Conservation (phyloP, 2,888 invertebrate genomes). For the Celastrina argiolus region DNA sequence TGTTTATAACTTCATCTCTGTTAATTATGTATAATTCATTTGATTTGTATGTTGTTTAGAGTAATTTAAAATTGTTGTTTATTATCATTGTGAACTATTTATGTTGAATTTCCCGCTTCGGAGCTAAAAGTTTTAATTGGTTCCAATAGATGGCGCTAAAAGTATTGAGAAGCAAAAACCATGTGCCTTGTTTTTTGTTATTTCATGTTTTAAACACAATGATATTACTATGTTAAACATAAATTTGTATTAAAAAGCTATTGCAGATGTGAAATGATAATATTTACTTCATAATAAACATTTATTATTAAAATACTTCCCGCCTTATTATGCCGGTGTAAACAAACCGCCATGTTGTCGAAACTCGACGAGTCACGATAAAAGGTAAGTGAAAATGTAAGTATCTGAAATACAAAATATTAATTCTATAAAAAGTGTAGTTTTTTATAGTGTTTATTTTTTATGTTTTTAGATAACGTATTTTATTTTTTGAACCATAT, state of each 20-base stretch:
- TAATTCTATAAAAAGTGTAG: constrained; percentile 14
- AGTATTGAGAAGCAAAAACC: constrained; percentile 55
- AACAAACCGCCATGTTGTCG: constrained; percentile 78
- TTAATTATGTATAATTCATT: not conserved
- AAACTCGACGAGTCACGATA: constrained; percentile 49
- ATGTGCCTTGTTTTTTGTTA: constrained; percentile 51
- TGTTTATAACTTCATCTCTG: not conserved
- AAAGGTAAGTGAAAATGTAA: constrained; percentile 50
- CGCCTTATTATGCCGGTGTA: constrained; percentile 78
- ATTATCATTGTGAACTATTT: not conserved
- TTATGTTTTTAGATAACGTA: not conserved
- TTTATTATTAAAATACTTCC: constrained; percentile 53
- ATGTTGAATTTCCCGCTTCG: constrained; percentile 42
- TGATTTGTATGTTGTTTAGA: not conserved
- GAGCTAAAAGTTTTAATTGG: constrained; percentile 33
- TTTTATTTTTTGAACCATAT: not conserved
- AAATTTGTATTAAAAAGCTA: constrained; percentile 28
- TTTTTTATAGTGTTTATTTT: not conserved
- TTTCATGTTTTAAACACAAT: constrained; percentile 37
- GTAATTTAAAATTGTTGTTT: not conserved
- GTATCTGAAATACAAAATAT: constrained; percentile 7
- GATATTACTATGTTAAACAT: constrained; percentile 43
- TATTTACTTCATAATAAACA: constrained; percentile 29
- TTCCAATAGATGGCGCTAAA: constrained; percentile 48
- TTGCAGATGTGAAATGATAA: constrained; percentile 46